Conservation (phyloP, 2,888 invertebrate species). For the Psococerastis gibbosa region DNA sequence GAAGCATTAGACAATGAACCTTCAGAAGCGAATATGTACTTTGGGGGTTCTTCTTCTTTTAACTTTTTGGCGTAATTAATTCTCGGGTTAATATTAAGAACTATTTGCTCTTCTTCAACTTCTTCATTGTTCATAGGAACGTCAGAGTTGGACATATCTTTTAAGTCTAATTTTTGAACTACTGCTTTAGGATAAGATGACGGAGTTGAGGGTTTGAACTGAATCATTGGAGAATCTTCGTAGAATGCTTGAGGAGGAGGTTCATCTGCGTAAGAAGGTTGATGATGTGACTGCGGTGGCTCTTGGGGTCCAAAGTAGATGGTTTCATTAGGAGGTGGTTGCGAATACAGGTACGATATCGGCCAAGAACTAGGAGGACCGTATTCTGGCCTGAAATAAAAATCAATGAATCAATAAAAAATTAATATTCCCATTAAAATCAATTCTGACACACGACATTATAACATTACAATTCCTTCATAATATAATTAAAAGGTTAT, state of each 20-base stretch:
- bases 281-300: neutral
- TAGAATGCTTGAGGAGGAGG: no score
- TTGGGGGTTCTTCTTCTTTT: neutral
- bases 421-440: no score
- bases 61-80: constrained; percentile 6
- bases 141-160: neutral
- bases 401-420: neutral
- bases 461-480: no score
- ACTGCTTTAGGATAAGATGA: constrained; percentile 1
- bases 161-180: constrained; percentile 7
- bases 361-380: constrained; percentile 40
- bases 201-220: neutral
- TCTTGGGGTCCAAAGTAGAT: constrained; percentile 18
- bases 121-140: neutral
- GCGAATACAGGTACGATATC: constrained; percentile 61
- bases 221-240: constrained; percentile 1
- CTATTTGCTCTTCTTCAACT: neutral
- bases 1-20: neutral
- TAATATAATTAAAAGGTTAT: no score
- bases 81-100: neutral
- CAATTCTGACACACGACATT: no score
- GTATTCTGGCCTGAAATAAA: constrained; percentile 20
- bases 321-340: constrained; percentile 56
- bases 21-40: neutral
- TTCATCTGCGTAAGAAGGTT: no score